phyloP scores from a whole-genome alignment of 1,140 invertebrate genomes.

The Ridgeia piscesae region DNA sequence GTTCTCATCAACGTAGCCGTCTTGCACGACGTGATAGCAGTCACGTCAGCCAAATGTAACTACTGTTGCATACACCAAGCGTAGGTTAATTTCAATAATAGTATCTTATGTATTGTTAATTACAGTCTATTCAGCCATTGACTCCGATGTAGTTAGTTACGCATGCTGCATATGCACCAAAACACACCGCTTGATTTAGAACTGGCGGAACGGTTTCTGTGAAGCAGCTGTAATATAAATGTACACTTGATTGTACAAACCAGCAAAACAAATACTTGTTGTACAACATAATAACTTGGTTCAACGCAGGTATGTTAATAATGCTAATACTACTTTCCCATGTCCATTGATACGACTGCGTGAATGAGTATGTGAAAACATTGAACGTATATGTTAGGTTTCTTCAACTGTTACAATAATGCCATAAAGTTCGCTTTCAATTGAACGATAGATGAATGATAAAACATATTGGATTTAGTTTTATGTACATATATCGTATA shows the following conservation, averaged over 20 bases:
- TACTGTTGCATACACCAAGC: background rate
- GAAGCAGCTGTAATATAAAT: background rate
- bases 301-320: too few relatives aligned
- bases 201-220: background rate
- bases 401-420: too few relatives aligned
- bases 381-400: too few relatives aligned
- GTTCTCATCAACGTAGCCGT: background rate
- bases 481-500: too few relatives aligned
- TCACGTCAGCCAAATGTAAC: background rate
- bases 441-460: too few relatives aligned
- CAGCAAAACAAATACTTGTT: background rate
- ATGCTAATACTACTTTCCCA: too few relatives aligned
- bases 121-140: background rate
- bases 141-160: background rate
- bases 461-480: too few relatives aligned
- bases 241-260: background rate
- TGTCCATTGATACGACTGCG: too few relatives aligned
- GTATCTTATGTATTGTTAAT: background rate
- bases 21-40: background rate
- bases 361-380: too few relatives aligned
- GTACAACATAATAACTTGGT: too few relatives aligned
- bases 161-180: background rate
- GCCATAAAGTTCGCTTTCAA: too few relatives aligned
- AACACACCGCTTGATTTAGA: background rate
- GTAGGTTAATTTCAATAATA: background rate